Conservation (phyloP, 2,797 vertebrate genomes). For the Glossophaga mutica region DNA sequence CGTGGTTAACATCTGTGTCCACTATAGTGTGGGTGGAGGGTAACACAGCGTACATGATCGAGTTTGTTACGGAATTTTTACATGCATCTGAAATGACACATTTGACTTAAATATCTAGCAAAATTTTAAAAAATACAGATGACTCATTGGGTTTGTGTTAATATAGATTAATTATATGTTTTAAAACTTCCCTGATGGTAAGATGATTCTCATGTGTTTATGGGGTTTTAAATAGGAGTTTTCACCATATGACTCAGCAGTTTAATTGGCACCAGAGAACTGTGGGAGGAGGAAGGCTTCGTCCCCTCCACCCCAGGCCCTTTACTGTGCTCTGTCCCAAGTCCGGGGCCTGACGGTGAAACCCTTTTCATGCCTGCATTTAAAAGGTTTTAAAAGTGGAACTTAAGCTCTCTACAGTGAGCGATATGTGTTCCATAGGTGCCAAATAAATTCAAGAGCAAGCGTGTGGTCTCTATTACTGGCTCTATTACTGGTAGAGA, state of each 20-base stretch:
- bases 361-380: not conserved
- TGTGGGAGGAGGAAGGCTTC: not conserved
- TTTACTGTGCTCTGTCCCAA: not conserved
- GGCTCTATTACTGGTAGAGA: not conserved
- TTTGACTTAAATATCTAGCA: not conserved
- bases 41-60: not conserved
- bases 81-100: not conserved
- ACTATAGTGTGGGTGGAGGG: not conserved
- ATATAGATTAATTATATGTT: not conserved
- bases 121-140: not conserved
- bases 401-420: not conserved
- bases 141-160: not conserved
- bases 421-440: not conserved
- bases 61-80: not conserved
- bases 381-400: conserved; percentile 31
- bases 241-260: not conserved
- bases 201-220: not conserved
- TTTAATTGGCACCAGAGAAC: not conserved
- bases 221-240: not conserved
- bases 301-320: not conserved
- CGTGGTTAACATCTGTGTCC: not conserved
- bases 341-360: not conserved
- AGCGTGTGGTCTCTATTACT: not conserved
- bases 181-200: not conserved
- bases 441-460: conserved; percentile 13